Conservation (phyloP, 2,888 invertebrate genomes). For the Bombylius major region DNA sequence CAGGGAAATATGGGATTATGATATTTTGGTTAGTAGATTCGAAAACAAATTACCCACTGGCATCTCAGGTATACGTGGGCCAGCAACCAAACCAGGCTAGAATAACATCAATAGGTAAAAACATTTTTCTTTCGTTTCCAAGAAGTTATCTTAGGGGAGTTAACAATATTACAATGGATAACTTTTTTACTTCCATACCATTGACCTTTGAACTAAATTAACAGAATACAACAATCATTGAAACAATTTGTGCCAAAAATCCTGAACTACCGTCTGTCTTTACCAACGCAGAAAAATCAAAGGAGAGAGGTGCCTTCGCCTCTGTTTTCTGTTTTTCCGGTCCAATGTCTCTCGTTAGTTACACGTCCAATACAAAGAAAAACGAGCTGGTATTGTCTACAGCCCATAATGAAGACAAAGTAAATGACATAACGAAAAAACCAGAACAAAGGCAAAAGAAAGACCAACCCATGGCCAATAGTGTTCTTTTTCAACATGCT, state of each 20-base stretch:
- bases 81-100: not conserved
- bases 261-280: slow-evolving; percentile 4
- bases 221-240: slow-evolving; percentile 7
- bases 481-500: slow-evolving; percentile 2
- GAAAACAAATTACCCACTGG: slow-evolving; percentile 2
- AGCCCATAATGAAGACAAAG: slow-evolving; percentile 3
- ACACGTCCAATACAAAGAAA: slow-evolving; percentile 3
- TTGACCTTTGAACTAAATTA: slow-evolving; percentile 3
- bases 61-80: slow-evolving; percentile 1
- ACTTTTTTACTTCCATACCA: slow-evolving; percentile 4
- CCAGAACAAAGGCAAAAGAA: slow-evolving; percentile 9
- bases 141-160: too few relatives aligned
- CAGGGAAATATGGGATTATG: slow-evolving; percentile 23
- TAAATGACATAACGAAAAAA: slow-evolving; percentile 5
- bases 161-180: slow-evolving; percentile 5
- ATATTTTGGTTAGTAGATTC: slow-evolving; percentile 17
- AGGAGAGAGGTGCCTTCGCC: slow-evolving; percentile 4
- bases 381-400: slow-evolving; percentile 7
- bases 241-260: slow-evolving; percentile 10
- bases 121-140: too few relatives aligned
- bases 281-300: slow-evolving; percentile 3
- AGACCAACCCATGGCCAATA: slow-evolving; percentile 10
- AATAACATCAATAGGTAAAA: not conserved
- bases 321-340: slow-evolving; percentile 1
- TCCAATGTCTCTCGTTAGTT: not conserved